Base-by-base conservation (phyloP, 1,140 invertebrate species). In the Ditylenchus dipsaci region DNA sequence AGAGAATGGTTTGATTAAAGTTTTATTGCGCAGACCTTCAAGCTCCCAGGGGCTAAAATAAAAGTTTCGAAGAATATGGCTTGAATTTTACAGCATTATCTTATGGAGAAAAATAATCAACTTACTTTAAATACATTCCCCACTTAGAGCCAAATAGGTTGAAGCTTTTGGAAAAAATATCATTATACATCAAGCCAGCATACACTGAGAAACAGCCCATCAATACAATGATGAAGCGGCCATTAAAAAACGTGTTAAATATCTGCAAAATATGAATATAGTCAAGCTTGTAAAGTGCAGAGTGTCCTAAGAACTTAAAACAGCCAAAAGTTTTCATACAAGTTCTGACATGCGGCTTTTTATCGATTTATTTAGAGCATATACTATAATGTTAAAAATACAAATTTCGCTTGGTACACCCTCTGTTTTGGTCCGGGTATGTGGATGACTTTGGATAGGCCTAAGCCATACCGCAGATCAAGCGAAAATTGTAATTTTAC, bases 201-300 rank as follows among this genome's bases (percentile, higher is more conserved):
- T 97, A 97, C 65, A 97, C 90, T 0, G 93, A 95, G 84, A 98
- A 98, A 0, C 92, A 76, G 15, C 95, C 95, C 95, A 98, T 98
- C 62, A 98, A 85, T 9, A 97, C 85, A 59, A 98, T 93, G 73
- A 98, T 96, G 84, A 98, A 98, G 63, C 95, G 90, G 64, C 95
- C 95, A 29, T 89, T 90, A 84, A 96, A 97, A 86, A 97, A 96
- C 57, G 93, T 96, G 77, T 90, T 91, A 89, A 91, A 94, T 77
- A 97, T 96, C 89, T 91, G 87, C 15, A 75, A 71, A 38, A 30
- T 15, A 67, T 17, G 13, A 63, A n/a, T n/a, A n/a, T n/a, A n/a
- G 15, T 15, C 15, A 21, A 60, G 21, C 15, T 15, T 53, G 15
- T 47, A 47, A 15, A 47, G 15, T 47, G 15, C 15, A 63, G 23